Percentiles rank a stretch among this genome's conserved stretches.
phyloP scores from a whole-genome alignment of 2,797 vertebrate species.

The Bradypodion ventrale region DNA sequence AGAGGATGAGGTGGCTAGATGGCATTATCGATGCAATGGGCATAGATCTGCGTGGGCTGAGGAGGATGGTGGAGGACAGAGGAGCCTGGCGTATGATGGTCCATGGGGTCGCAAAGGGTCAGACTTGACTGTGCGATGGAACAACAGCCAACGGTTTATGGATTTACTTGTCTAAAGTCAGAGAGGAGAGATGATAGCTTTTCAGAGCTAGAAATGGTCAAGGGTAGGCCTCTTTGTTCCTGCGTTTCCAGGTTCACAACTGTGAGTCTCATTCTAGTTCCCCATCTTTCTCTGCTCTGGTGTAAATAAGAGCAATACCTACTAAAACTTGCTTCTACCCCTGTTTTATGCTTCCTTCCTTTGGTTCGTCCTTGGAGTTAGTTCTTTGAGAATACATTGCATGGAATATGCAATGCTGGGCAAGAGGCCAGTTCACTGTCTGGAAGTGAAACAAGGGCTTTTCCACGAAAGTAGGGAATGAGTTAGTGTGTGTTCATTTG shows the following conservation, averaged over 20 bases:
- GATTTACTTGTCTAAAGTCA: slow-evolving; percentile 51
- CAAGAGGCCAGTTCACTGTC: slow-evolving; percentile 60
- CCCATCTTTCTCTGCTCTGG: slow-evolving; percentile 56
- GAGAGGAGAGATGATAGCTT: slow-evolving; percentile 33
- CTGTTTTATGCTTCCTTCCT: slow-evolving; percentile 62
- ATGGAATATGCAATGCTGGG: slow-evolving; percentile 65
- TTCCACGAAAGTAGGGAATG: slow-evolving; percentile 20
- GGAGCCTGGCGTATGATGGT: too few species aligned
- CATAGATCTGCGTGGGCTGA: too few species aligned
- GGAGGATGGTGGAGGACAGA: too few species aligned
- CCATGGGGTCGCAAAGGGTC: too few species aligned
- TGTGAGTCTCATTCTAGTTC: slow-evolving; percentile 22
- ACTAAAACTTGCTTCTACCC: slow-evolving; percentile 45
- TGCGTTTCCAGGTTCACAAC: slow-evolving; percentile 57
- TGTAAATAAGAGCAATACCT: slow-evolving; percentile 49
- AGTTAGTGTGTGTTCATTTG: background rate
- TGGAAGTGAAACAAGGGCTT: slow-evolving; percentile 65
- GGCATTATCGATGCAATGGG: too few species aligned
- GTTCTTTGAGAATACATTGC: slow-evolving; percentile 67
- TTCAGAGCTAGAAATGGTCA: background rate
- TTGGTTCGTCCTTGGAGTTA: slow-evolving; percentile 63
- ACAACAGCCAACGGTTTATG: too few species aligned
- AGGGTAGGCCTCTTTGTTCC: slow-evolving; percentile 47
- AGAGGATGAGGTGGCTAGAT: too few species aligned
- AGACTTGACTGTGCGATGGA: too few species aligned